These are phyloP conservation scores for Tubulanus polymorphus DNA, from an alignment of 2,888 invertebrate genomes.

Conservation along the genomic window DNA sequence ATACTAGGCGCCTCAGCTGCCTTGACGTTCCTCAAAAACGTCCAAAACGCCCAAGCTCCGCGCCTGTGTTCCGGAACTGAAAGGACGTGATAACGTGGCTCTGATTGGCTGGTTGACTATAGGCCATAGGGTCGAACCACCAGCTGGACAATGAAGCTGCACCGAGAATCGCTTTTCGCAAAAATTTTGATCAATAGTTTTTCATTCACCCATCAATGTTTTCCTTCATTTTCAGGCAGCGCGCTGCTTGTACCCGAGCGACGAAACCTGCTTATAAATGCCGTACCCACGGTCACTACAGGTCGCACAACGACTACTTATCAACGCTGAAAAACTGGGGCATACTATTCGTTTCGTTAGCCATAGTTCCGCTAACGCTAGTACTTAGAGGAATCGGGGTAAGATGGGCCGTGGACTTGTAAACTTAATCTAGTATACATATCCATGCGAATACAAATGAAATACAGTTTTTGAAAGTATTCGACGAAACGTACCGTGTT, in stretches of 20 bases:
- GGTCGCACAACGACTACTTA: slow-evolving; percentile 47
- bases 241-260: slow-evolving; percentile 19
- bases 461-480: neutral
- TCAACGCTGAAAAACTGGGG: slow-evolving; percentile 48
- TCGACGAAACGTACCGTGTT: too few relatives aligned
- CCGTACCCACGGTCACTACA: slow-evolving; percentile 39
- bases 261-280: slow-evolving; percentile 46
- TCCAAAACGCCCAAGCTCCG: too few relatives aligned
- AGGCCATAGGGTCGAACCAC: too few relatives aligned
- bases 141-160: too few relatives aligned
- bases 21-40: too few relatives aligned
- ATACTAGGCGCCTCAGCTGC: too few relatives aligned
- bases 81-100: too few relatives aligned
- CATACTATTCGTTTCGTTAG: slow-evolving; percentile 40
- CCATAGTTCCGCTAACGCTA: slow-evolving; percentile 48
- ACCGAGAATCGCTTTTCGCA: too few relatives aligned
- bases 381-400: slow-evolving; percentile 39
- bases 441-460: neutral
- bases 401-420: neutral
- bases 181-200: neutral
- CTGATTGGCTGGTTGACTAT: too few relatives aligned
- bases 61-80: too few relatives aligned
- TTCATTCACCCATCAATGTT: neutral
- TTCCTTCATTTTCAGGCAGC: neutral
- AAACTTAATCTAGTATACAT: too few relatives aligned